Evolutionary conservation across 2,888 invertebrate species (phyloP).

Genomic region (Corythucha ciliata): DNA sequence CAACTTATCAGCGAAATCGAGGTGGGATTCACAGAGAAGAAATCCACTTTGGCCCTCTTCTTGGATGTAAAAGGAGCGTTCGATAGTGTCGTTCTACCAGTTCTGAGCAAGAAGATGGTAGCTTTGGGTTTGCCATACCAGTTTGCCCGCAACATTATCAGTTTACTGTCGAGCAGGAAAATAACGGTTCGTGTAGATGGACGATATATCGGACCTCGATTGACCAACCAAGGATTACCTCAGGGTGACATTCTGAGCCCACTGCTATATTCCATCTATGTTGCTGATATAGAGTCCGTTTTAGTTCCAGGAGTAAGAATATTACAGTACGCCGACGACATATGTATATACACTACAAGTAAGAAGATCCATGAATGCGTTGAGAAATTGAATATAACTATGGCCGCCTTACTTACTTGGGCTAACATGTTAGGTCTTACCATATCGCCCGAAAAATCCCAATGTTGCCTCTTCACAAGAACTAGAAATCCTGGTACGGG

Average conservation of each 20-base stretch:
- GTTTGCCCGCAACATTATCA: background rate
- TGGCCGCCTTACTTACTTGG: too few species aligned
- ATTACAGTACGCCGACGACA: slow-evolving; percentile 23
- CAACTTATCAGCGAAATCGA: slow-evolving; percentile 10
- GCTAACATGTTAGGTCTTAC: too few species aligned
- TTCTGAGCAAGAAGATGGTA: slow-evolving; percentile 10
- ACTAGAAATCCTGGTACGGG: too few species aligned
- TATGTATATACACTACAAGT: slow-evolving; percentile 17
- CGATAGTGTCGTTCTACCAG: slow-evolving; percentile 18
- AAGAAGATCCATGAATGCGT: slow-evolving; percentile 1
- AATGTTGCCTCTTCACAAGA: too few species aligned
- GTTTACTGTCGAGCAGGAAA: slow-evolving; percentile 2
- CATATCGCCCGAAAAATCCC: too few species aligned
- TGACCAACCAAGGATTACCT: slow-evolving; percentile 1
- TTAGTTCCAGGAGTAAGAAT: slow-evolving; percentile 1
- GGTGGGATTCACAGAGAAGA: slow-evolving; percentile 11
- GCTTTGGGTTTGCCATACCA: background rate
- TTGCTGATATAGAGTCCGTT: background rate
- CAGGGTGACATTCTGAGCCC: slow-evolving; percentile 17
- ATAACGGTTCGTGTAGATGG: slow-evolving; percentile 8
- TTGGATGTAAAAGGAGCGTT: slow-evolving; percentile 23
- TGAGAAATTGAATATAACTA: background rate
- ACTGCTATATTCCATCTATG: slow-evolving; percentile 17
- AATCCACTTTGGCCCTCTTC: slow-evolving; percentile 16
- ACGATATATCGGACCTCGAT: background rate